These are phyloP conservation scores for Rallus crepitans DNA, from an alignment of 2,797 vertebrate species.

Conservation along the genomic window DNA sequence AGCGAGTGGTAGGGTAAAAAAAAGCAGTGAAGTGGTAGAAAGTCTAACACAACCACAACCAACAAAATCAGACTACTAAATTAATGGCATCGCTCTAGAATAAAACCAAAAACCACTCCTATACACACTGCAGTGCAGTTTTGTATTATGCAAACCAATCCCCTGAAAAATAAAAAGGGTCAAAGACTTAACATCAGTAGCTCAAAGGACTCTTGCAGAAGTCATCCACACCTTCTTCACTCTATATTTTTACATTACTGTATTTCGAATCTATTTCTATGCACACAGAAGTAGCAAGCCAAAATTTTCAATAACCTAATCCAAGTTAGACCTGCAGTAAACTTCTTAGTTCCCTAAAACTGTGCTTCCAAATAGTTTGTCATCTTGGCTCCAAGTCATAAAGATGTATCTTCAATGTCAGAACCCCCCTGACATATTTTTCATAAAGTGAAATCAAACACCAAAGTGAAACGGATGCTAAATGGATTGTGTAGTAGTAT, in stretches of 20 bases:
- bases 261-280: neutral
- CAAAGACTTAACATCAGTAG: neutral
- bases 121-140: neutral
- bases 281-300: neutral
- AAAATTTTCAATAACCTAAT: neutral
- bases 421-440: neutral
- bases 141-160: neutral
- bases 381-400: neutral
- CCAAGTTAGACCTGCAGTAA: neutral
- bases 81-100: rapidly evolving
- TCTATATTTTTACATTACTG: neutral
- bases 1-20: neutral
- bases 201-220: neutral
- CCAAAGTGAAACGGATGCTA: neutral
- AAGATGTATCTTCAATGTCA: neutral
- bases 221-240: neutral
- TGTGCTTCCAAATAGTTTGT: neutral
- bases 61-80: neutral
- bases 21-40: neutral
- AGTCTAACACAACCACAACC: neutral
- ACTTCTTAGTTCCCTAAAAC: neutral
- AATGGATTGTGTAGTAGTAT: rapidly evolving
- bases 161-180: neutral
- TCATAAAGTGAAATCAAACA: neutral
- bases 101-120: neutral